These are phyloP conservation scores for Oryzias woworae DNA, from an alignment of 2,113 vertebrate genomes.

Conservation along the genomic window DNA sequence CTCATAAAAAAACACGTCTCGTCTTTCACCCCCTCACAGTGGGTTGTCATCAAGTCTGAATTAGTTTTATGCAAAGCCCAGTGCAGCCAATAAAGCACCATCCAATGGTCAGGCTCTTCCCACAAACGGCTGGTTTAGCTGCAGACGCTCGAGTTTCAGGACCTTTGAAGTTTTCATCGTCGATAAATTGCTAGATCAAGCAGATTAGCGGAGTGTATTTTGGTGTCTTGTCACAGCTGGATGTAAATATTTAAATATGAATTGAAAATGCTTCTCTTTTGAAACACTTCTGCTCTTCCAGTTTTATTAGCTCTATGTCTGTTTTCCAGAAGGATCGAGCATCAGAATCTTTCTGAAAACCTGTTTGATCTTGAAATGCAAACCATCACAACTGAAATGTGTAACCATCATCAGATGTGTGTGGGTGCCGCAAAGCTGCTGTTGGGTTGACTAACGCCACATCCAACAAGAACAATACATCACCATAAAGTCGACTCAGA, in stretches of 20 bases:
- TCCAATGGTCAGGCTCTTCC: slow-evolving; percentile 33
- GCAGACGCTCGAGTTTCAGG: slow-evolving; percentile 66
- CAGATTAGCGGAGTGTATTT: slow-evolving; percentile 77
- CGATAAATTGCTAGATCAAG: slow-evolving; percentile 77
- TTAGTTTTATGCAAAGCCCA: slow-evolving; percentile 65
- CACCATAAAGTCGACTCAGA: slow-evolving; percentile 8
- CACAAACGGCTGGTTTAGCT: slow-evolving; percentile 36
- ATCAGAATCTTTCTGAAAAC: slow-evolving; percentile 1
- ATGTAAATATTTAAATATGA: slow-evolving; percentile 9
- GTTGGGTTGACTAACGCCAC: slow-evolving; percentile 26
- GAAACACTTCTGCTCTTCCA: slow-evolving; percentile 38
- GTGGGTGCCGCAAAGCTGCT: slow-evolving; percentile 10
- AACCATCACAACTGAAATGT: slow-evolving; percentile 18
- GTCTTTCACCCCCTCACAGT: slow-evolving; percentile 56
- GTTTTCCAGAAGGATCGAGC: neutral
- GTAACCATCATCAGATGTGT: slow-evolving; percentile 29
- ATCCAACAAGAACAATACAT: slow-evolving; percentile 29
- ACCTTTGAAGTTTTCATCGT: slow-evolving; percentile 74
- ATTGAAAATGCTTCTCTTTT: slow-evolving; percentile 31
- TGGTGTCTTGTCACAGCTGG: slow-evolving; percentile 70
- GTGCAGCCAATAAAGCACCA: slow-evolving; percentile 59
- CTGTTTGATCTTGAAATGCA: slow-evolving; percentile 23
- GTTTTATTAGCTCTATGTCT: neutral
- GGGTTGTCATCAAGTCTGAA: slow-evolving; percentile 74
- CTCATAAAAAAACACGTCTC: slow-evolving; percentile 72